A percentile compares a stretch with the other conserved stretches of the same genome.
Conservation (phyloP, 2,113 vertebrate species). For the Esox niger region DNA sequence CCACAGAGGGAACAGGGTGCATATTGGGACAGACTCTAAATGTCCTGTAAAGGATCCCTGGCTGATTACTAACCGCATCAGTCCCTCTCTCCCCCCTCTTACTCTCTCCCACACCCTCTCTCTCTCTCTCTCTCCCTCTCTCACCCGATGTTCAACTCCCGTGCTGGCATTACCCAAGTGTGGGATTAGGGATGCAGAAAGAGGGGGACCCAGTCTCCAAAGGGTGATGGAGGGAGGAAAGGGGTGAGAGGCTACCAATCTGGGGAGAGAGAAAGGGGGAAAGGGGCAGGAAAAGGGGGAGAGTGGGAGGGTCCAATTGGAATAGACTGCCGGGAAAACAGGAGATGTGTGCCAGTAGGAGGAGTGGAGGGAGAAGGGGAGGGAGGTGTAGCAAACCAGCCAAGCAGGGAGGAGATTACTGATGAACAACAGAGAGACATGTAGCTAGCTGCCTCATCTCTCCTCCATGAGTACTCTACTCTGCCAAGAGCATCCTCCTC, state of each 20-base stretch:
- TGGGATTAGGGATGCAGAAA: conserved; percentile 10
- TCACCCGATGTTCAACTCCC: too few relatives aligned
- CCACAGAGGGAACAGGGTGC: too few relatives aligned
- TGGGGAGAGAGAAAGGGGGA: background rate
- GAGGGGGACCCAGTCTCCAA: too few relatives aligned
- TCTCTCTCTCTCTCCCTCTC: too few relatives aligned
- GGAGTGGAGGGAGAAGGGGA: conserved; percentile 32
- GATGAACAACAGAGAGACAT: conserved; percentile 46
- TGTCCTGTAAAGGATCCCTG: conserved; percentile 60
- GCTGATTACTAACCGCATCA: conserved; percentile 53
- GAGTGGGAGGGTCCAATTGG: conserved; percentile 2
- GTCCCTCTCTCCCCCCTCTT: too few relatives aligned
- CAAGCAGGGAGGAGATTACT: conserved; percentile 47
- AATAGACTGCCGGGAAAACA: conserved; percentile 36
- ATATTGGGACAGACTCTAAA: accelerated
- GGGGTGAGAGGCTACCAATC: conserved; percentile 7
- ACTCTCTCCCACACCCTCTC: too few relatives aligned
- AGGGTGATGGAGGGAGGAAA: background rate
- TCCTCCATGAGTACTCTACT: background rate
- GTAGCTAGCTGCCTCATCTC: conserved; percentile 38
- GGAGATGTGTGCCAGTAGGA: conserved; percentile 32
- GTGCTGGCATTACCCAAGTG: conserved; percentile 26
- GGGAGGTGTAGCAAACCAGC: conserved; percentile 43
- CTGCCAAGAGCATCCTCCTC: conserved; percentile 28
- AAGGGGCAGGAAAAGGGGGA: background rate